phyloP scores from a whole-genome alignment of 2,888 invertebrate species.

The Meteorus cinctellus region DNA sequence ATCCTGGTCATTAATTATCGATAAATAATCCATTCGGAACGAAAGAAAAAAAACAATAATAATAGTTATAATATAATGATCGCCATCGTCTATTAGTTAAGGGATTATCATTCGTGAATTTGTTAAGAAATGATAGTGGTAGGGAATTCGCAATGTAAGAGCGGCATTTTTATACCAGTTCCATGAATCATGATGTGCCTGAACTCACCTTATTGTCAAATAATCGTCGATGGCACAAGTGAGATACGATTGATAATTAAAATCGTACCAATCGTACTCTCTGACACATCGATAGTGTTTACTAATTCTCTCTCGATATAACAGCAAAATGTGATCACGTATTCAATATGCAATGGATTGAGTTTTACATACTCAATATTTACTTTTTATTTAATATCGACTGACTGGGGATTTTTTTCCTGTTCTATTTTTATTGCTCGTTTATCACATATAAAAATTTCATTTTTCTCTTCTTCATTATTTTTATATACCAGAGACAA shows the following conservation, averaged over 20 bases:
- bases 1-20: slow-evolving; percentile 16
- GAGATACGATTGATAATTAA: slow-evolving; percentile 26
- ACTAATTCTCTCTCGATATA: slow-evolving; percentile 29
- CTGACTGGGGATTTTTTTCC: slow-evolving; percentile 41
- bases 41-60: not conserved
- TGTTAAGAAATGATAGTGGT: slow-evolving; percentile 28
- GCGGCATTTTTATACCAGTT: slow-evolving; percentile 46
- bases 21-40: slow-evolving; percentile 1
- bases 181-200: slow-evolving; percentile 46
- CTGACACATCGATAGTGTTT: slow-evolving; percentile 24
- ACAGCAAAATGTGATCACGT: slow-evolving; percentile 46
- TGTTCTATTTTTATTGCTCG: slow-evolving; percentile 24
- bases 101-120: slow-evolving; percentile 22
- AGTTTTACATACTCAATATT: slow-evolving; percentile 36
- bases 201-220: slow-evolving; percentile 41
- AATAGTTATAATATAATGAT: slow-evolving; percentile 2
- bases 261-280: slow-evolving; percentile 11
- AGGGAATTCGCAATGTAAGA: slow-evolving; percentile 31
- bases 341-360: slow-evolving; percentile 41
- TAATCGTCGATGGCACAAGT: slow-evolving; percentile 34
- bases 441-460: slow-evolving; percentile 29
- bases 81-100: slow-evolving; percentile 26
- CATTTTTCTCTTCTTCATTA: slow-evolving; percentile 30
- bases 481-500: slow-evolving; percentile 35
- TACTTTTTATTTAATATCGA: slow-evolving; percentile 37